Evolutionary conservation across 2,113 vertebrate genomes (phyloP).

Genomic region (Porphyrio hochstetteri): DNA sequence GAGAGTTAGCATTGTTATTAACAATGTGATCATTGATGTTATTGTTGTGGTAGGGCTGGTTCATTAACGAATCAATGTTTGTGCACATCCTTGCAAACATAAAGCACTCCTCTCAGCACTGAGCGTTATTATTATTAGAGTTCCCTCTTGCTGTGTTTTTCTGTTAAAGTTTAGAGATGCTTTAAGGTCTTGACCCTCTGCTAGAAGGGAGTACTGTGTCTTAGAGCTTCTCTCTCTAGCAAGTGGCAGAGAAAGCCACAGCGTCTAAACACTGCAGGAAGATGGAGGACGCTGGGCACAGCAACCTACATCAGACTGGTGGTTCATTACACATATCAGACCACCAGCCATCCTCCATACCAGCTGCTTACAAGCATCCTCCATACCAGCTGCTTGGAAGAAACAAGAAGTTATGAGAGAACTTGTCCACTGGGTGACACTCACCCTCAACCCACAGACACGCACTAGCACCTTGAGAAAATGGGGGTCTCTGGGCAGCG

Average conservation of each 20-base stretch:
- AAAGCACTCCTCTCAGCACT: not conserved
- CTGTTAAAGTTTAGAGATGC: not conserved
- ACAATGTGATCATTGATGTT: not conserved
- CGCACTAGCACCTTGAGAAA: not conserved
- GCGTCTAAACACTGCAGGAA: not conserved
- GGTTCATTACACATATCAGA: not conserved
- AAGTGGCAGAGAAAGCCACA: not conserved
- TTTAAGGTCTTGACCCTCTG: not conserved
- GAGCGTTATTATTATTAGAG: not conserved
- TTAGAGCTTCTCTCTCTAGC: not conserved
- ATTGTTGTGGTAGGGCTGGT: constrained; percentile 7
- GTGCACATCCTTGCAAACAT: not conserved
- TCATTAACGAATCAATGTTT: constrained; percentile 15
- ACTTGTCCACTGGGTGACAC: constrained; percentile 10
- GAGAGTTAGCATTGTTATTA: constrained; percentile 4
- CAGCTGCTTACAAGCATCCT: not conserved
- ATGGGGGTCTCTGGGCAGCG: not conserved
- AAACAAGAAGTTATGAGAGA: not conserved
- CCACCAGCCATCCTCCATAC: not conserved
- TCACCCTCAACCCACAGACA: not conserved
- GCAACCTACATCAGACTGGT: not conserved
- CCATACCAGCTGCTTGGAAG: not conserved
- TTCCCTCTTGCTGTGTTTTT: not conserved
- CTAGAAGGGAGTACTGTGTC: not conserved
- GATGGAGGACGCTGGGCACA: not conserved